Evolutionary conservation across 2,888 invertebrate species (phyloP).

Genomic region (Invenusta paracnida): DNA sequence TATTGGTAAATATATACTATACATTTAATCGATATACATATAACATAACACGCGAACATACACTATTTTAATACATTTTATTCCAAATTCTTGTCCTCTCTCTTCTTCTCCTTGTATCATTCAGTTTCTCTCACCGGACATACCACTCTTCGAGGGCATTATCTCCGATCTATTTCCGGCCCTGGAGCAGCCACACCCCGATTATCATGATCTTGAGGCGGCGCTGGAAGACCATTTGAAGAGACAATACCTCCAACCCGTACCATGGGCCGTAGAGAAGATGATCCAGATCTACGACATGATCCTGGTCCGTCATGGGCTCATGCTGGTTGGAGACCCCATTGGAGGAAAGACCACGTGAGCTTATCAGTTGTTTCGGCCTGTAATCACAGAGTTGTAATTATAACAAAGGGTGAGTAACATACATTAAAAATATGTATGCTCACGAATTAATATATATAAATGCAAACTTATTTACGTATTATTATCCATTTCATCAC

Average conservation of each 20-base stretch:
- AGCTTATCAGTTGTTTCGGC: conserved; percentile 52
- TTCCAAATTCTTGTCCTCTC: neutral
- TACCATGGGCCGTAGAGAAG: conserved; percentile 58
- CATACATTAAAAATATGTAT: neutral
- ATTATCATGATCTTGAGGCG: conserved; percentile 54
- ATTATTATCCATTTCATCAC: neutral
- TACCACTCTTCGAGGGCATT: conserved; percentile 60
- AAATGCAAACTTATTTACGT: too few species aligned
- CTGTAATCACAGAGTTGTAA: conserved; percentile 52
- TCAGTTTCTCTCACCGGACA: conserved; percentile 59
- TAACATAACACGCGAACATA: too few species aligned
- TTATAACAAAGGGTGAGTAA: conserved; percentile 47
- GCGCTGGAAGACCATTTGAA: conserved; percentile 51
- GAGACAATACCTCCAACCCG: conserved; percentile 52
- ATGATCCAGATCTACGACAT: conserved; percentile 61
- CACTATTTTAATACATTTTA: too few species aligned
- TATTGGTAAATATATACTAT: too few species aligned
- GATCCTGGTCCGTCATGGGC: conserved; percentile 59
- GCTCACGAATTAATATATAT: too few species aligned
- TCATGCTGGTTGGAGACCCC: conserved; percentile 60
- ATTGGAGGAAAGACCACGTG: conserved; percentile 57
- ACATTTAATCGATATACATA: too few species aligned
- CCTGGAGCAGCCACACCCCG: conserved; percentile 54
- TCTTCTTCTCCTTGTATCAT: neutral
- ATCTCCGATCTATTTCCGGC: conserved; percentile 60